Conservation (phyloP, 2,888 invertebrate genomes). For the Dermolepida albohirtum region DNA sequence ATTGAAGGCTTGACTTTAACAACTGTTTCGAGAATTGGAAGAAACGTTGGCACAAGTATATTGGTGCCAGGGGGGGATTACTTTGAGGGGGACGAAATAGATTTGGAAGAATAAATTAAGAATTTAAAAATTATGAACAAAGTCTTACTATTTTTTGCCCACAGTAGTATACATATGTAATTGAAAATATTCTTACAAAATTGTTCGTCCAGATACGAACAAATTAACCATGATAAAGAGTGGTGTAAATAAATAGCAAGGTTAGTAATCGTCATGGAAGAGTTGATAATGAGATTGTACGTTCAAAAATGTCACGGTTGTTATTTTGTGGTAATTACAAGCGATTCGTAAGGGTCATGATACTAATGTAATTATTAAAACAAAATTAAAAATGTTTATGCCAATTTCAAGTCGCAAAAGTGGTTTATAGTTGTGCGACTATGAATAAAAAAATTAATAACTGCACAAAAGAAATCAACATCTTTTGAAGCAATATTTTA, state of each 20-base stretch:
- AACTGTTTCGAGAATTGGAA: too few relatives aligned
- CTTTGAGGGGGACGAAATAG: too few relatives aligned
- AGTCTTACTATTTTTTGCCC: too few relatives aligned
- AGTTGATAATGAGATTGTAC: neutral
- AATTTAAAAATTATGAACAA: too few relatives aligned
- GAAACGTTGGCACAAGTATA: too few relatives aligned
- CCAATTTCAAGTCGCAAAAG: neutral
- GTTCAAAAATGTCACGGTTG: conserved; percentile 34
- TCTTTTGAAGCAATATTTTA: too few relatives aligned
- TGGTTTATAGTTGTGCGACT: too few relatives aligned
- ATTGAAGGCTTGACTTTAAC: too few relatives aligned
- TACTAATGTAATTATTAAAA: conserved; percentile 19
- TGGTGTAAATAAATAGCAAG: conserved; percentile 31
- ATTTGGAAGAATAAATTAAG: too few relatives aligned
- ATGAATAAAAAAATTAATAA: too few relatives aligned
- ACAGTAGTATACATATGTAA: neutral
- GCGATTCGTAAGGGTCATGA: conserved; percentile 3
- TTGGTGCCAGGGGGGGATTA: too few relatives aligned
- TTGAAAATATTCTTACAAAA: conserved; percentile 22
- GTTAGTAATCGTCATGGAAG: conserved; percentile 11
- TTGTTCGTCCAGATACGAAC: conserved; percentile 6
- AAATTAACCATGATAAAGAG: conserved; percentile 11
- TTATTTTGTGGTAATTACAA: conserved; percentile 17
- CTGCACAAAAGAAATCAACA: too few relatives aligned
- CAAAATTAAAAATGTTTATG: conserved; percentile 7